A percentile compares a stretch with the other conserved stretches of the same genome.
These are phyloP conservation scores for Thaleichthys pacificus DNA, from an alignment of 2,797 vertebrate genomes.

Conservation along the genomic window DNA sequence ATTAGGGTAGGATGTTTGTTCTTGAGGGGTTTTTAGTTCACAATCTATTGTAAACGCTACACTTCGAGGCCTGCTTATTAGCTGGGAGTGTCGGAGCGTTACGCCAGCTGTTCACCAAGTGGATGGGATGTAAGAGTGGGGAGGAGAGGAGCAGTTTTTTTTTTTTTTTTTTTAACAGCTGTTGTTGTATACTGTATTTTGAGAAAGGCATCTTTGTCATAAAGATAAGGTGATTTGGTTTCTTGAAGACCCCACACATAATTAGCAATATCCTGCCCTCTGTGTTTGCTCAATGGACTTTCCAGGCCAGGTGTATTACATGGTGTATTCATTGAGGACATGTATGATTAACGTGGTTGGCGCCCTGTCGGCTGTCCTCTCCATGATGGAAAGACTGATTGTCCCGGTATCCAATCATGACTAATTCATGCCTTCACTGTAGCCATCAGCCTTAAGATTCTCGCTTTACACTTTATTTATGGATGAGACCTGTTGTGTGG, in stretches of 20 bases:
- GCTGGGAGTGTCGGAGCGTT: too few species aligned
- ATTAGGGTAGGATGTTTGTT: too few species aligned
- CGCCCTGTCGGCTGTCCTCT: conserved; percentile 7
- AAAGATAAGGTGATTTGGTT: neutral
- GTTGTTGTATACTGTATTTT: too few species aligned
- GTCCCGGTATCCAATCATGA: conserved; percentile 39
- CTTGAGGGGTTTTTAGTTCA: too few species aligned
- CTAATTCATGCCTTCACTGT: conserved; percentile 53
- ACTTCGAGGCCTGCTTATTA: too few species aligned
- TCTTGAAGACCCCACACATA: too few species aligned
- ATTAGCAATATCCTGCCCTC: neutral
- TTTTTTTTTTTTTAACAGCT: too few species aligned
- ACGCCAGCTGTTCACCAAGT: too few species aligned
- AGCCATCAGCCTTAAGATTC: conserved; percentile 32
- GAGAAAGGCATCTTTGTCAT: neutral
- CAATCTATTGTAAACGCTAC: too few species aligned
- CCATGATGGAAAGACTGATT: conserved; percentile 35
- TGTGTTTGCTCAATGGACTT: neutral
- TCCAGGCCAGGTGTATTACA: neutral
- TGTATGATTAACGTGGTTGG: neutral
- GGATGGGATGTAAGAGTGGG: too few species aligned
- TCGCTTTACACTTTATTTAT: conserved; percentile 35
- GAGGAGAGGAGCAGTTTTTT: too few species aligned
- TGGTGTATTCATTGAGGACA: neutral
- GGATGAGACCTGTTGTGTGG: conserved; percentile 20